Conservation (phyloP, 2,113 vertebrate species). For the Pluvialis apricaria region DNA sequence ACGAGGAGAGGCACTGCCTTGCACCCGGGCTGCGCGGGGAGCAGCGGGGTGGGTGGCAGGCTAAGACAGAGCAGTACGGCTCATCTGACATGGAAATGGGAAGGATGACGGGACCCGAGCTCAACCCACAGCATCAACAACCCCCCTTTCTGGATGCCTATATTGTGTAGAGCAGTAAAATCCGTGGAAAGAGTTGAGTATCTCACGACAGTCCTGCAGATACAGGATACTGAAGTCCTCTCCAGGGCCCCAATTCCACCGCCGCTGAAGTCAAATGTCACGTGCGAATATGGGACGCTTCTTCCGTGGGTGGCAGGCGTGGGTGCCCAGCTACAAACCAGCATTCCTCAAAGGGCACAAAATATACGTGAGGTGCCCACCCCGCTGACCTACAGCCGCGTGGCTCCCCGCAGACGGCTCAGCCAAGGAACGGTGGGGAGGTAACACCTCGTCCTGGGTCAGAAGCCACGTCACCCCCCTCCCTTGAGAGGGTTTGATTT, state of each 20-base stretch:
- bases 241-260: background rate
- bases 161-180: background rate
- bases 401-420: background rate
- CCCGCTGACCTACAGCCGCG: background rate
- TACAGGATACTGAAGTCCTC: background rate
- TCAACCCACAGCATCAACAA: background rate
- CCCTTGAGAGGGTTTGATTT: background rate
- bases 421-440: background rate
- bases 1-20: background rate
- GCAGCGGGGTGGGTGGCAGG: background rate
- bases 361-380: fast-evolving
- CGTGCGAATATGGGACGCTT: fast-evolving
- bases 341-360: background rate
- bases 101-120: background rate
- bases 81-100: background rate
- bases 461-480: background rate
- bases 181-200: background rate
- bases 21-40: background rate
- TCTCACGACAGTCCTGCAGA: background rate
- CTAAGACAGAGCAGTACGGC: background rate
- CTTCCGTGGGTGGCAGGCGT: background rate
- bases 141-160: background rate
- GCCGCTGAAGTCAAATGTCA: background rate
- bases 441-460: background rate
- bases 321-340: background rate